These are phyloP conservation scores for Yponomeuta sedellus DNA, from an alignment of 2,888 invertebrate genomes.

Conservation along the genomic window DNA sequence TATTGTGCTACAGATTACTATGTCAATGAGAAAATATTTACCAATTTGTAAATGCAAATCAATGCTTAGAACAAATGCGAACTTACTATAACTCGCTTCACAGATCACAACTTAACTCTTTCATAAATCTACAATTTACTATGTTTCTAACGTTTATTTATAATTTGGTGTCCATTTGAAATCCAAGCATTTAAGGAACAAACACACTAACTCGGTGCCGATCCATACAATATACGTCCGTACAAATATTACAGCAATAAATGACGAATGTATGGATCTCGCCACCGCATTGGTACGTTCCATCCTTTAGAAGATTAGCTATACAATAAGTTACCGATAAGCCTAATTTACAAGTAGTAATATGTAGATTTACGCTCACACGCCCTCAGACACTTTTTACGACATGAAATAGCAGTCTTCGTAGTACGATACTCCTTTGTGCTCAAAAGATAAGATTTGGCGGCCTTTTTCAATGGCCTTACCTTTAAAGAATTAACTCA, in stretches of 20 bases:
- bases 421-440: conserved; percentile 51
- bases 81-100: not conserved
- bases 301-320: no score
- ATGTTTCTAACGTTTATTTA: conserved; percentile 1
- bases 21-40: not conserved
- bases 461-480: conserved; percentile 5
- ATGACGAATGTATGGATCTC: no score
- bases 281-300: no score
- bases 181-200: not conserved
- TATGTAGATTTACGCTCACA: not conserved
- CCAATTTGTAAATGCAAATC: not conserved
- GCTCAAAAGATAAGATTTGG: conserved; percentile 55
- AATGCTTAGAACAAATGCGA: not conserved
- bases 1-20: conserved; percentile 10
- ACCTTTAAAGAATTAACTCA: conserved; percentile 8
- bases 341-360: conserved; percentile 7
- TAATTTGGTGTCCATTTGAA: not conserved
- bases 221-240: no score
- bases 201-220: no score
- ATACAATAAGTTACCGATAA: not conserved
- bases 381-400: conserved; percentile 56
- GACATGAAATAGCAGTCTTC: conserved; percentile 70
- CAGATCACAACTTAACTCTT: not conserved
- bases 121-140: conserved; percentile 12
- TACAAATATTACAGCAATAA: no score